phyloP scores from a whole-genome alignment of 1,140 invertebrate species.

The Hetaerina americana region DNA sequence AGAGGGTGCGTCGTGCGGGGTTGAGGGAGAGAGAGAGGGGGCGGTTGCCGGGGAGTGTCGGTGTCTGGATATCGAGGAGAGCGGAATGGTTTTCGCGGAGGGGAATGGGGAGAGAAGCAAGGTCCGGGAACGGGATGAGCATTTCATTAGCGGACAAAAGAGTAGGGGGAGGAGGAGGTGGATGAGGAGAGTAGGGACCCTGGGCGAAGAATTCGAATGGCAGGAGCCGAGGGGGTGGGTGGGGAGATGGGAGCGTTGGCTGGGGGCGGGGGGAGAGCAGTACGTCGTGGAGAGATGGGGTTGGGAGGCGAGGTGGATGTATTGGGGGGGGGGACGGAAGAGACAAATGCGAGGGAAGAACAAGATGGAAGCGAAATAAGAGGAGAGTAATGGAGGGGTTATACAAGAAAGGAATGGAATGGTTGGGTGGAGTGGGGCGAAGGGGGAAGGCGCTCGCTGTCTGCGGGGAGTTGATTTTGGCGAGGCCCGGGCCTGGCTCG shows the following conservation, averaged over 20 bases:
- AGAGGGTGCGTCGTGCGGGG: too few relatives aligned
- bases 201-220: background rate
- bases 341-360: too few relatives aligned
- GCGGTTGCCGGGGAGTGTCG: background rate
- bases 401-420: too few relatives aligned
- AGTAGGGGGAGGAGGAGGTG: too few relatives aligned
- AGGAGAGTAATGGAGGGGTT: too few relatives aligned
- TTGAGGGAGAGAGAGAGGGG: background rate
- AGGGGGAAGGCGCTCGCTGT: too few relatives aligned
- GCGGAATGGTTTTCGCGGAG: background rate
- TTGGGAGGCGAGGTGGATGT: background rate
- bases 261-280: background rate
- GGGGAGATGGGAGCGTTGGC: background rate
- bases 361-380: background rate
- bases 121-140: background rate
- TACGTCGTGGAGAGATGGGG: too few relatives aligned
- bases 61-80: background rate
- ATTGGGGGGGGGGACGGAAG: background rate
- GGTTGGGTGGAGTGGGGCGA: background rate
- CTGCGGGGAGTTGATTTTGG: too few relatives aligned
- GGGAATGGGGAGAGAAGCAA: background rate
- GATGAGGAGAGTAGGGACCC: too few relatives aligned
- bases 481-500: too few relatives aligned
- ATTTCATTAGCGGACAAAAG: background rate
- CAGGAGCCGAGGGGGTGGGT: background rate